phyloP scores from a whole-genome alignment of 2,888 invertebrate species.

The Zaprionus obscuricornis region DNA sequence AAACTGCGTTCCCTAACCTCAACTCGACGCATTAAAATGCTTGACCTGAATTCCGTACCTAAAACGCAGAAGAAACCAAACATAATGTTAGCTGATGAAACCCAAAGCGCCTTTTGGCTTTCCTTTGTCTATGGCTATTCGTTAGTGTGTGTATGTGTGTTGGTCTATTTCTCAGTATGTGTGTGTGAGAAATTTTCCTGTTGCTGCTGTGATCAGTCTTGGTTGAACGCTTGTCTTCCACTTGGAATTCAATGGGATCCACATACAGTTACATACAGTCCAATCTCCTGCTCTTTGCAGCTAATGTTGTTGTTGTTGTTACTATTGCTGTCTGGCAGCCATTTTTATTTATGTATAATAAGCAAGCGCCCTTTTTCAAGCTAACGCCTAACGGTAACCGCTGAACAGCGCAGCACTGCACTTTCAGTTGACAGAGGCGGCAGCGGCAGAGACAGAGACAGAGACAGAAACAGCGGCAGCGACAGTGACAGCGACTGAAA shows the following conservation, averaged over 20 bases:
- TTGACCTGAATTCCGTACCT: constrained; percentile 52
- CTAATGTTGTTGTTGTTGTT: constrained; percentile 16
- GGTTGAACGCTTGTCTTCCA: constrained; percentile 19
- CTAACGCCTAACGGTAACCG: constrained; percentile 64
- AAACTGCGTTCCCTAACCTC: constrained; percentile 35
- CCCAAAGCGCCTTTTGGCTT: constrained; percentile 44
- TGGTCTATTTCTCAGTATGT: constrained; percentile 3
- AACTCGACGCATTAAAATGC: constrained; percentile 51
- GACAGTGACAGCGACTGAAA: constrained; percentile 16
- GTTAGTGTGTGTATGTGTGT: constrained; percentile 1
- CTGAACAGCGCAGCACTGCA: too few relatives aligned
- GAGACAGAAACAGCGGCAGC: constrained; percentile 21
- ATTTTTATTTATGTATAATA: constrained; percentile 40
- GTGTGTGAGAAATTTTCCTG: constrained; percentile 42
- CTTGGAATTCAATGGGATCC: constrained; percentile 22
- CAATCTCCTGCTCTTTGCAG: constrained; percentile 27
- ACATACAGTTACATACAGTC: constrained; percentile 31
- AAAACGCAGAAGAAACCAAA: constrained; percentile 5
- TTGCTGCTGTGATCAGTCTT: constrained; percentile 32
- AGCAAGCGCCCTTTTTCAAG: constrained; percentile 68
- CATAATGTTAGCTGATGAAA: constrained; percentile 21
- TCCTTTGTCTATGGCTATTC: neutral
- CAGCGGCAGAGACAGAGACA: constrained; percentile 2
- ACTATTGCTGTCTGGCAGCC: constrained; percentile 32
- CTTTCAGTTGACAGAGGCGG: too few relatives aligned